Evolutionary conservation across 2,113 vertebrate genomes (phyloP), one percentile per base, ranked within the genome.

Genomic region (Malurus melanocephalus): DNA sequence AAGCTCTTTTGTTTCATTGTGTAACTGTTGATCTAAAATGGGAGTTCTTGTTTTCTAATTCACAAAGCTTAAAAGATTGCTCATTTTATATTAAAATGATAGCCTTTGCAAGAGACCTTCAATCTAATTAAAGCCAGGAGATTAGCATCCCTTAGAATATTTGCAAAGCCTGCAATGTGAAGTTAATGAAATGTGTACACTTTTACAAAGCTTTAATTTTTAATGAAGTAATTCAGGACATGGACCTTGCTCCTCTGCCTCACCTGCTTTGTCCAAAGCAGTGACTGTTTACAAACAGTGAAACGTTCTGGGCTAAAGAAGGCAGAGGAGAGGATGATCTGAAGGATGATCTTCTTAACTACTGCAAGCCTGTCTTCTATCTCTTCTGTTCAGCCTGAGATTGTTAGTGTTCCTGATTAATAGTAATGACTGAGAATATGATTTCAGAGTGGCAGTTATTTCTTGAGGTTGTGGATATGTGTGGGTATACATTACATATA

Each of bases 181-280:
- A 97, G 95, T 97, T 97, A 97, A 94, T 97, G 96, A 97, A 97
- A 97, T 96, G 94, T 97, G 96, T 96, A 97, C 95, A 97, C 68
- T 97, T 97, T 97, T 96, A 95, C 89, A 96, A 93, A 88, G 95
- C 87, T 97, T 97, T 96, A 97, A 97, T 97, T 97, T 97, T 97
- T 97, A 97, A 97, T 97, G 96, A 96, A 96, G 92, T 96, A 67
- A 93, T 96, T 96, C 94, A 92, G 88, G 94, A 92, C 79, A 33
- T 62, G 72, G 73, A 55, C 89, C 42, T 71, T 87, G 64, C 83
- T 84, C 84, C 45, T 85, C 61, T 92, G 68, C 80, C 66, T 95
- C 91, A 92, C 81, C 89, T 90, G 75, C 51, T 45, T 61, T 74
- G 45, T 48, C 66, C 83, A 53, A 83, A 91, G 53, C n/a, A 27